phyloP scores from a whole-genome alignment of 2,888 invertebrate species.

The Drosophila multiciliata region DNA sequence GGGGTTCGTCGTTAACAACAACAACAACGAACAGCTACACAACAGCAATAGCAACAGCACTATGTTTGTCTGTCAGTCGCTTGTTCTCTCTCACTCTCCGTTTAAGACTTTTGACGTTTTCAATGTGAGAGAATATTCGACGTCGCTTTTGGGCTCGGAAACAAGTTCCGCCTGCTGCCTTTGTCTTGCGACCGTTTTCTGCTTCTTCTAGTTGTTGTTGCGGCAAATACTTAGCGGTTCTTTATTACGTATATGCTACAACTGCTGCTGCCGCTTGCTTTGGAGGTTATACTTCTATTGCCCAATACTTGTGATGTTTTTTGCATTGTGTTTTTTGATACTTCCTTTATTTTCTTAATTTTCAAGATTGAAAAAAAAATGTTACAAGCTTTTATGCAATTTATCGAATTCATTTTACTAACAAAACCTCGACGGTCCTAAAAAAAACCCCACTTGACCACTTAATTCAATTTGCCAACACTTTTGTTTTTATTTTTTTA shows the following conservation, averaged over 20 bases:
- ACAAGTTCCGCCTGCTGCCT: conserved; percentile 58
- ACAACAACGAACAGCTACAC: conserved; percentile 15
- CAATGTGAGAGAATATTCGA: conserved; percentile 54
- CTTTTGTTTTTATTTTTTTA: background rate
- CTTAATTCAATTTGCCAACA: conserved; percentile 18
- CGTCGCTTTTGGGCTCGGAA: conserved; percentile 29
- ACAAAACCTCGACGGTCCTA: conserved; percentile 4
- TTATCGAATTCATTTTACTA: conserved; percentile 16
- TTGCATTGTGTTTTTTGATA: conserved; percentile 35
- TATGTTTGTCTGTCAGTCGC: conserved; percentile 4
- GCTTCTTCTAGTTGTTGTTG: conserved; percentile 20
- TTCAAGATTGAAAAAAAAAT: conserved; percentile 7
- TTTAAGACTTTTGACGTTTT: conserved; percentile 56
- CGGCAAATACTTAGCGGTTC: conserved; percentile 60
- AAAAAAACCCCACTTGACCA: conserved; percentile 33
- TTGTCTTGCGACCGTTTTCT: conserved; percentile 42
- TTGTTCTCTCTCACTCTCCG: conserved; percentile 5
- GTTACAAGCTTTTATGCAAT: background rate
- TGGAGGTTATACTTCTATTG: conserved; percentile 57
- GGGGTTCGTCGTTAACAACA: conserved; percentile 50
- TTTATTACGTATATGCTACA: conserved; percentile 26
- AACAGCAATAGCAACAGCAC: conserved; percentile 32
- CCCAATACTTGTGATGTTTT: conserved; percentile 48
- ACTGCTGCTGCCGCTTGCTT: conserved; percentile 26
- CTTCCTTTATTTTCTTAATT: conserved; percentile 28